Base-by-base conservation (phyloP, 53 echinoderm and acorn worm species). In the Patiria pectinifera region DNA sequence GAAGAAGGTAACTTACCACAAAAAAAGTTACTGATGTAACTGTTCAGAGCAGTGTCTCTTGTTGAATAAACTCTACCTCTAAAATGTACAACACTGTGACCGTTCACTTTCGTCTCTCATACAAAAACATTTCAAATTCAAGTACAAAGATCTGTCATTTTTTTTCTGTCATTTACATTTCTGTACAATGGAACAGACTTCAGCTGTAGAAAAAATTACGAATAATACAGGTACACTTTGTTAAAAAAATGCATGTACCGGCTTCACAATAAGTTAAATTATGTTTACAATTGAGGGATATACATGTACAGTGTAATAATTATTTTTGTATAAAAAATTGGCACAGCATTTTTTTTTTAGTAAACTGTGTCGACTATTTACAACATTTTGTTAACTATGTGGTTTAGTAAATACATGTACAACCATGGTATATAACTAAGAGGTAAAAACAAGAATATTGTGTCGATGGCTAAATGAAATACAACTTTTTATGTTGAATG, bases 301-400 rank as follows among this genome's bases (percentile, higher is more conserved):
- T 90, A 90, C 90, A 90, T 80, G n/a, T 90, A 90, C 90, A 90
- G 66, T 60, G 79, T 47, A 79, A 90, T 81, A 90, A 63, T 89
- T 77, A 44, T 86, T 71, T 86, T 44, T 90, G 63, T 81, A 81
- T 78, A 89, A 58, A 89, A 86, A 75, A 88, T 26, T 90, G 90
- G 81, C 90, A 90, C 90, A 90, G 90, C 44, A 62, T 53, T 53
- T 53, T 6, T 53, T 66, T 87, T 76, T 72, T 22, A 80, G 69
- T 80, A 46, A 80, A 81, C 80, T 81, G 90, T 80, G 81, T 62
- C 90, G 16, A 46, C 77, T 90, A 90, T 90, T 90, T 90, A 90
- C 90, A 90, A 80, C 62, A 80, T 69, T 53, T 62, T 63, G 76
- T 45, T 82, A 79, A 25, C 74, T 74, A n/a, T 74, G 74, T 74